Evolutionary conservation across 2,888 invertebrate species (phyloP).

Genomic region (Leptogaster cylindrica): DNA sequence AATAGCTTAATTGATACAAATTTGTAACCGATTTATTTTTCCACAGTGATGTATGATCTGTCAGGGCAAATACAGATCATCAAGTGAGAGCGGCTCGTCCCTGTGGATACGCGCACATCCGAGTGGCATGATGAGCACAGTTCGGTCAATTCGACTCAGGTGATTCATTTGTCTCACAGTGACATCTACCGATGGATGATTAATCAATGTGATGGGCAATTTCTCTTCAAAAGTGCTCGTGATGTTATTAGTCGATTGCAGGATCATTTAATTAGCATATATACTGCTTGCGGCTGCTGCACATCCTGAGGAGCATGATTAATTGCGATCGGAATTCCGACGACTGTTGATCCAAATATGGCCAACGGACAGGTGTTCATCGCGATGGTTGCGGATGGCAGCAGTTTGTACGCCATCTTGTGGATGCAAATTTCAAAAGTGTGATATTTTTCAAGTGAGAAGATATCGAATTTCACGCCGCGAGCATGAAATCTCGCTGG

Average conservation of each 20-base stretch:
- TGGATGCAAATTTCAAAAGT: slow-evolving; percentile 10
- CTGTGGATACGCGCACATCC: neutral
- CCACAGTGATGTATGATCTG: slow-evolving; percentile 42
- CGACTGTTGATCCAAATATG: neutral
- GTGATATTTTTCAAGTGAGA: slow-evolving; percentile 6
- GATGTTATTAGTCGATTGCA: slow-evolving; percentile 36
- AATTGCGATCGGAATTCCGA: slow-evolving; percentile 8
- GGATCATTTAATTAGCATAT: slow-evolving; percentile 40
- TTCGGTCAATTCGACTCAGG: slow-evolving; percentile 24
- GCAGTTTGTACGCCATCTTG: slow-evolving; percentile 3
- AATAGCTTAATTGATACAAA: slow-evolving; percentile 46
- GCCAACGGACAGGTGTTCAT: slow-evolving; percentile 9
- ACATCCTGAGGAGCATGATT: slow-evolving; percentile 7
- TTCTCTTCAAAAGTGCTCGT: slow-evolving; percentile 34
- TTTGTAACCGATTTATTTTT: slow-evolving; percentile 44
- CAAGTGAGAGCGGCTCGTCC: neutral
- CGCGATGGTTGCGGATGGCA: neutral
- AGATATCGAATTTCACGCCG: slow-evolving; percentile 11
- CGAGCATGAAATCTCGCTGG: slow-evolving; percentile 15
- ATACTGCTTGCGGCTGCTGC: neutral
- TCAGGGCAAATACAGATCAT: slow-evolving; percentile 42
- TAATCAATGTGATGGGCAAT: slow-evolving; percentile 41
- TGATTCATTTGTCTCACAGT: slow-evolving; percentile 19
- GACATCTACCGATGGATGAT: slow-evolving; percentile 38
- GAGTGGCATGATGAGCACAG: slow-evolving; percentile 9